Conservation (phyloP, 2,113 vertebrate genomes). For the Sturnira hondurensis region DNA sequence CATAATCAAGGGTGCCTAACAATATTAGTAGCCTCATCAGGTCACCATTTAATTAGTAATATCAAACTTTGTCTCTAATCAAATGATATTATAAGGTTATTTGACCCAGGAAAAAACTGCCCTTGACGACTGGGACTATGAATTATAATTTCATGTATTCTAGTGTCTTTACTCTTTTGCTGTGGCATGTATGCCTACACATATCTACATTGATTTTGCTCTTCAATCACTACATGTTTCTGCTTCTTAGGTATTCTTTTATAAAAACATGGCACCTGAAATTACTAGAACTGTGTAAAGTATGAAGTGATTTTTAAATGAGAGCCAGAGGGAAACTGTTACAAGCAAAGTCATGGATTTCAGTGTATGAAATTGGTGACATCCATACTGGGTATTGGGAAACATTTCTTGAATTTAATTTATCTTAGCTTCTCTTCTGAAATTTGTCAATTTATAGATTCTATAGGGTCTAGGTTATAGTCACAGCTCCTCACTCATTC, state of each 20-base stretch:
- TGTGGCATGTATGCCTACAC: fast-evolving
- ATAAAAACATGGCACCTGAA: neutral
- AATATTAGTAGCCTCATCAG: neutral
- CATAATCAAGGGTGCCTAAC: neutral
- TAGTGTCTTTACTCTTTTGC: neutral
- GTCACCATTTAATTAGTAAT: neutral
- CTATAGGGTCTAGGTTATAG: neutral
- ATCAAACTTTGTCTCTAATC: neutral
- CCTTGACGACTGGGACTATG: neutral
- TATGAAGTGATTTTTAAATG: conserved; percentile 33
- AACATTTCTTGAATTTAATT: neutral
- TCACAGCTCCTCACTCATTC: neutral
- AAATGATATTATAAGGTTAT: neutral
- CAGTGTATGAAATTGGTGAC: conserved; percentile 31
- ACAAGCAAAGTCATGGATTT: conserved; percentile 2
- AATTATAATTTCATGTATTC: neutral
- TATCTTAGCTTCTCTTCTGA: neutral
- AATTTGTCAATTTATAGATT: no score
- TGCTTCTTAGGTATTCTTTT: neutral
- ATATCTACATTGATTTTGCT: neutral
- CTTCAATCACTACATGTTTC: neutral
- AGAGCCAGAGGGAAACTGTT: neutral
- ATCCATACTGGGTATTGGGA: neutral
- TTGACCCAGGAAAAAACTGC: neutral
- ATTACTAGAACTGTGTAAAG: neutral